Evolutionary conservation across 1,140 invertebrate species (phyloP).

Genomic region (Eumaeus atala): DNA sequence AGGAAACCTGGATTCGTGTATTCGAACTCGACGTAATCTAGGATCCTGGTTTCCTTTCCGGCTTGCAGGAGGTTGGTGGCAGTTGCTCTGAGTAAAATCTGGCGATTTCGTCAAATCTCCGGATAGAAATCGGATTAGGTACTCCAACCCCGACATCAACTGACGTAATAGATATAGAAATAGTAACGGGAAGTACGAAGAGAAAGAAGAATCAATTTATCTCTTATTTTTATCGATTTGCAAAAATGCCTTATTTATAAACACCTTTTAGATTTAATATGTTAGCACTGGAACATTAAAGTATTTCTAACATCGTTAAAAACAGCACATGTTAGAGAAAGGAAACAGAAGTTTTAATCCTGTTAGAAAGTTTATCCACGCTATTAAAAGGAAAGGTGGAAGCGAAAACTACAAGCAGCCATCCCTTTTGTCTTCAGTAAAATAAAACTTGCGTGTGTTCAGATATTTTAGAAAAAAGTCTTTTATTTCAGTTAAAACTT

Average conservation of each 20-base stretch:
- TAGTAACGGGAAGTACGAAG: too few species aligned
- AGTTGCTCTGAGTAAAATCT: too few species aligned
- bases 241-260: not conserved
- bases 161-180: too few species aligned
- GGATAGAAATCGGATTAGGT: too few species aligned
- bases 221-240: not conserved
- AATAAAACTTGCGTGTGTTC: not conserved
- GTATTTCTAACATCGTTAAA: constrained; percentile 7
- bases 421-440: constrained; percentile 15
- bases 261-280: not conserved
- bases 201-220: too few species aligned
- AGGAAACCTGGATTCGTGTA: too few species aligned
- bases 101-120: too few species aligned
- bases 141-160: too few species aligned
- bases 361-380: constrained; percentile 20
- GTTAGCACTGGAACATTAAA: not conserved
- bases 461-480: not conserved
- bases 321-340: constrained; percentile 7
- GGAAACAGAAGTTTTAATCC: constrained; percentile 20
- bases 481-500: not conserved
- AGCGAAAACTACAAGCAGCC: constrained; percentile 17
- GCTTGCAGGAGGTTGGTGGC: too few species aligned
- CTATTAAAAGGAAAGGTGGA: constrained; percentile 9
- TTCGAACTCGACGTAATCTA: too few species aligned
- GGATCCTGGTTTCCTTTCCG: too few species aligned